These are phyloP conservation scores for Chironomus tentans DNA, from an alignment of 2,888 invertebrate species.

Conservation along the genomic window DNA sequence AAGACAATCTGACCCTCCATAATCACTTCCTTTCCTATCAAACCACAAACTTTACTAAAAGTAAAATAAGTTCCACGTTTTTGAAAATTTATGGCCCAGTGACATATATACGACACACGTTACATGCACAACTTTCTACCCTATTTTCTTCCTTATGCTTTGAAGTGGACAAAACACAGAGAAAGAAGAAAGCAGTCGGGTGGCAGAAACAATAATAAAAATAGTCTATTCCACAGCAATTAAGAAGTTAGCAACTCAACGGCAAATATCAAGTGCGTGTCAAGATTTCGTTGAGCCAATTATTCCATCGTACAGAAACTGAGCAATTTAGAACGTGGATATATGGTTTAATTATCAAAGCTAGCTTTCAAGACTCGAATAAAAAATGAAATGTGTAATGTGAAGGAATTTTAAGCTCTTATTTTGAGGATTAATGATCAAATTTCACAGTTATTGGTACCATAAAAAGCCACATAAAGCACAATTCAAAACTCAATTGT, in stretches of 20 bases:
- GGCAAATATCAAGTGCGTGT: background rate
- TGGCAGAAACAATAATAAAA: background rate
- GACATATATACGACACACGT: constrained; percentile 9
- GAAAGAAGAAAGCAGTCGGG: no score
- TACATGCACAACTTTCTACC: background rate
- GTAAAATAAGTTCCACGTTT: background rate
- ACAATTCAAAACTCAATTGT: background rate
- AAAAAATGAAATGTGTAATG: no score
- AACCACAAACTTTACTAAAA: no score
- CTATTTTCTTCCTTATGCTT: background rate
- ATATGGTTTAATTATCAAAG: no score
- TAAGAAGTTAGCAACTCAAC: background rate
- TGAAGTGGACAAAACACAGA: background rate
- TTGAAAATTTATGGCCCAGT: constrained; percentile 17
- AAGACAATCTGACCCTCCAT: no score
- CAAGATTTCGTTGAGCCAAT: background rate
- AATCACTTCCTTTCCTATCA: no score
- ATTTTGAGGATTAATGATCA: no score
- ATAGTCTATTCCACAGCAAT: background rate
- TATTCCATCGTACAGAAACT: background rate
- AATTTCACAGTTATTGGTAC: no score
- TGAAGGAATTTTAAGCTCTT: no score
- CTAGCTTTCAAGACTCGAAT: no score
- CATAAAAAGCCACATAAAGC: no score
- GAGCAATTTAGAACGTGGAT: no score